Conservation (phyloP, 2,888 invertebrate genomes). For the Heliconius ismenius region DNA sequence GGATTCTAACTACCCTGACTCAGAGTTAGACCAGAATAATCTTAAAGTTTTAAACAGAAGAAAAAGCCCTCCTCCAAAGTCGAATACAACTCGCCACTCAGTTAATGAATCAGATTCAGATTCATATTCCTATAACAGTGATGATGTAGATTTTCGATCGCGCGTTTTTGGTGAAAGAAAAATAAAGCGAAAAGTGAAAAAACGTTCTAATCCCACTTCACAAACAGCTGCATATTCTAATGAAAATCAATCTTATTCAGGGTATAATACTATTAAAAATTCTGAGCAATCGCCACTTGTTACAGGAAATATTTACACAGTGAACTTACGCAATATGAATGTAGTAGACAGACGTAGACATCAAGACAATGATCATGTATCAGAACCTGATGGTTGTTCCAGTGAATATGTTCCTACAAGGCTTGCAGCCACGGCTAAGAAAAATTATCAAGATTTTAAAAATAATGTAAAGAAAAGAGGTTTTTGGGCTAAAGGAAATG, state of each 20-base stretch:
- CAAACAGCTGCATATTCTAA: constrained; percentile 31
- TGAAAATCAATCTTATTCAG: constrained; percentile 55
- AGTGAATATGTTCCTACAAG: constrained; percentile 78
- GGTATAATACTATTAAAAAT: constrained; percentile 66
- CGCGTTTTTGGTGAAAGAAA: constrained; percentile 68
- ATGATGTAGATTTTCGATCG: constrained; percentile 71
- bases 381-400: constrained; percentile 65
- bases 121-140: constrained; percentile 70
- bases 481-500: constrained; percentile 76
- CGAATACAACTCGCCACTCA: constrained; percentile 49
- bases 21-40: constrained; percentile 58
- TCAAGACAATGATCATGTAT: constrained; percentile 47
- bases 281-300: constrained; percentile 64
- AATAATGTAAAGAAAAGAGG: constrained; percentile 73
- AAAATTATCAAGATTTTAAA: constrained; percentile 76
- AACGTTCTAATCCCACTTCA: constrained; percentile 45
- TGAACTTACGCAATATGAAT: constrained; percentile 68
- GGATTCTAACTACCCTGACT: constrained; percentile 65
- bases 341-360: constrained; percentile 48
- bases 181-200: constrained; percentile 60
- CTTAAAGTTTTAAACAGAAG: constrained; percentile 49
- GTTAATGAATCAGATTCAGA: constrained; percentile 66
- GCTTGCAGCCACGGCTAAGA: constrained; percentile 68
- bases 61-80: constrained; percentile 43
- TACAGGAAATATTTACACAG: constrained; percentile 71